A percentile compares a stretch with the other conserved stretches of the same genome.
Evolutionary conservation across 2,888 invertebrate species (phyloP).

Genomic region (Quadriops clusia): DNA sequence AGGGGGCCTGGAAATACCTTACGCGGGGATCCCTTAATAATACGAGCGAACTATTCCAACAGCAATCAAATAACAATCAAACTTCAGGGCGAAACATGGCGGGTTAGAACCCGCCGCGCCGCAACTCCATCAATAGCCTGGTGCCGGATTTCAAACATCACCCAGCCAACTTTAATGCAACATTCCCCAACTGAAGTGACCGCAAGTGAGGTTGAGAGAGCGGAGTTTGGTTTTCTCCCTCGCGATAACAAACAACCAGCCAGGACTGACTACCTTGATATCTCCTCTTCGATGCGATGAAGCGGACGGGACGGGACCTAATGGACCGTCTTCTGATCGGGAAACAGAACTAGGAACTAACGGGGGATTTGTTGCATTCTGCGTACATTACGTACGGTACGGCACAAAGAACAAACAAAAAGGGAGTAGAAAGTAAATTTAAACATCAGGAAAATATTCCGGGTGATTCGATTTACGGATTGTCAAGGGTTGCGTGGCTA

Average conservation of each 20-base stretch:
- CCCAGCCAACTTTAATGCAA: conserved; percentile 14
- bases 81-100: conserved; percentile 17
- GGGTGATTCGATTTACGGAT: conserved; percentile 20
- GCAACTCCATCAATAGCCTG: conserved; percentile 16
- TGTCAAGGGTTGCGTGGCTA: conserved; percentile 20
- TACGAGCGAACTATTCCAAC: conserved; percentile 20
- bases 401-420: too few species aligned
- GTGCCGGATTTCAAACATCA: conserved; percentile 19
- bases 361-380: too few species aligned
- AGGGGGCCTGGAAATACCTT: conserved; percentile 5
- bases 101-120: conserved; percentile 15
- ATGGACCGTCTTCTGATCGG: too few species aligned
- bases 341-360: too few species aligned
- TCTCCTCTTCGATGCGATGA: too few species aligned
- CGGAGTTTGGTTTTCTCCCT: conserved; percentile 1
- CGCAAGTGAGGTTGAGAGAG: conserved; percentile 10
- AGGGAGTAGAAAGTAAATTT: too few species aligned
- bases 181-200: conserved; percentile 15
- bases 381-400: too few species aligned
- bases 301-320: conserved; percentile 1
- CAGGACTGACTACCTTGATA: too few species aligned
- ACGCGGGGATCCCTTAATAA: conserved; percentile 10
- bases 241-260: too few species aligned
- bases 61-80: conserved; percentile 26
- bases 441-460: conserved; percentile 17